Evolutionary conservation across 2,113 vertebrate genomes (phyloP).

Genomic region (Chitala chitala): DNA sequence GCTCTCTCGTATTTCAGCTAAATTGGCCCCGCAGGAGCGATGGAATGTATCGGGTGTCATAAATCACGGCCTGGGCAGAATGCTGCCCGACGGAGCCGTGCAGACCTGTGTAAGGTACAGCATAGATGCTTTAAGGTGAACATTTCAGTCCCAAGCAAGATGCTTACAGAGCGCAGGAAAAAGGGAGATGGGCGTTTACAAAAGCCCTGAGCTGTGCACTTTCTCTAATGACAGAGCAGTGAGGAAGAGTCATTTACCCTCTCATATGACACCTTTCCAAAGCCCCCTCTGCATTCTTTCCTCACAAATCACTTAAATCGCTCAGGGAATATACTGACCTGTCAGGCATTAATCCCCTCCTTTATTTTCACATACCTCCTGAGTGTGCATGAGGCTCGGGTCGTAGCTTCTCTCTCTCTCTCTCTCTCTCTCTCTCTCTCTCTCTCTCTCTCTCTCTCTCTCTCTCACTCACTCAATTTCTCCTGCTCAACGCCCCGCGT

Average conservation of each 20-base stretch:
- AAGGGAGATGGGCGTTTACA: constrained; percentile 2
- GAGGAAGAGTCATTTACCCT: constrained; percentile 5
- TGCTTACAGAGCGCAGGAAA: constrained; percentile 27
- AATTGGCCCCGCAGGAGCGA: constrained; percentile 78
- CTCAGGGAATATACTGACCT: neutral
- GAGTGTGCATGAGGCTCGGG: neutral
- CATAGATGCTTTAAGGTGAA: constrained; percentile 87
- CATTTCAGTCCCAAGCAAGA: constrained; percentile 61
- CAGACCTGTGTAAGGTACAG: constrained; percentile 70
- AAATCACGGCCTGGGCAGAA: constrained; percentile 91
- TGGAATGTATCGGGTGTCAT: constrained; percentile 89
- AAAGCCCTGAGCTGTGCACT: neutral
- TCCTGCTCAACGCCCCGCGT: no score
- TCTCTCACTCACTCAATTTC: no score
- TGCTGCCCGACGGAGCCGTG: constrained; percentile 79
- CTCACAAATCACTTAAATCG: neutral
- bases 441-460: no score
- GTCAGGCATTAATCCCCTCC: neutral
- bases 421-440: no score
- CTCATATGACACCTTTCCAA: neutral
- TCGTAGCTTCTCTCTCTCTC: neutral
- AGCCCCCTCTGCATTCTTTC: neutral
- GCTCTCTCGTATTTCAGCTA: constrained; percentile 85
- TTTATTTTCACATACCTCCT: constrained; percentile 5
- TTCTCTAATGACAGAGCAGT: constrained; percentile 15